Conservation (phyloP, 2,113 vertebrate species). For the Phylloscopus whistleri region DNA sequence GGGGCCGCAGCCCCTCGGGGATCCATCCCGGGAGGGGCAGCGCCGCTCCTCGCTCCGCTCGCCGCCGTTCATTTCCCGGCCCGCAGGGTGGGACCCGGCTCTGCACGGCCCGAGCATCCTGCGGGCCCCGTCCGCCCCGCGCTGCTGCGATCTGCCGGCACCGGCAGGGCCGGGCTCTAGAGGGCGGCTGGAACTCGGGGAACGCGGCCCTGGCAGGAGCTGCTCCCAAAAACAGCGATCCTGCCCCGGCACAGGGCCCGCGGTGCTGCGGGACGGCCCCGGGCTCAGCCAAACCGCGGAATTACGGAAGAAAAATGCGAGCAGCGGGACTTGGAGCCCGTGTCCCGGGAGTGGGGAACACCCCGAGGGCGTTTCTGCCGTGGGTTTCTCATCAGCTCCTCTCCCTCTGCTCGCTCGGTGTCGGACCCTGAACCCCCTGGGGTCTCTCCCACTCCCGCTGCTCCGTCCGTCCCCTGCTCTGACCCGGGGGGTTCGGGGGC, state of each 20-base stretch:
- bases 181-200: not conserved
- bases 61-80: rapidly evolving
- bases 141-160: not conserved
- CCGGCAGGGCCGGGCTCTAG: rapidly evolving
- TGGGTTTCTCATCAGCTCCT: rapidly evolving
- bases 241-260: rapidly evolving
- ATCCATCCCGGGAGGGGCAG: not conserved
- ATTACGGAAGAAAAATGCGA: rapidly evolving
- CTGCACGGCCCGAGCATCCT: rapidly evolving
- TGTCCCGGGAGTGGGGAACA: rapidly evolving
- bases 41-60: not conserved
- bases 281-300: rapidly evolving
- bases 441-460: not conserved
- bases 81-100: rapidly evolving
- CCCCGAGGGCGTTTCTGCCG: rapidly evolving
- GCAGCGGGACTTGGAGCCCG: rapidly evolving
- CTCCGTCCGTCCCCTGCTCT: too few relatives aligned
- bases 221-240: not conserved
- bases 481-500: rapidly evolving
- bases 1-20: too few relatives aligned
- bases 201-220: rapidly evolving
- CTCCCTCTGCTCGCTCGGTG: not conserved
- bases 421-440: not conserved
- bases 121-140: rapidly evolving
- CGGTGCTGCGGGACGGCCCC: rapidly evolving